Percentiles rank a stretch among this genome's conserved stretches.
phyloP scores from a whole-genome alignment of 1,140 invertebrate species.

The Lucilia sericata region DNA sequence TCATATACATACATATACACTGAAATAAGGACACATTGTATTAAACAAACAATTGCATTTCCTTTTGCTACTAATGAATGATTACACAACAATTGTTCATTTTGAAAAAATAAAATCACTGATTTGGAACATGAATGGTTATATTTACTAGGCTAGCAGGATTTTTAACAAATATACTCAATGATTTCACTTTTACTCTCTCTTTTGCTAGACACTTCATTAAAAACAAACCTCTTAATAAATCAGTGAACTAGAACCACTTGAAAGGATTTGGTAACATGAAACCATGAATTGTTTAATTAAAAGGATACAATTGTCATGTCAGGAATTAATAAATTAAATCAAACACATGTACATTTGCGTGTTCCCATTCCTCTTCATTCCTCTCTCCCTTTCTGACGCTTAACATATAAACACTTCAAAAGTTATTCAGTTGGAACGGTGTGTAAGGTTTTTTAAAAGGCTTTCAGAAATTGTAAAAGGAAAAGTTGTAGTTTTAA shows the following conservation, averaged over 20 bases:
- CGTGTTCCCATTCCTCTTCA: neutral
- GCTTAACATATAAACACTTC: neutral
- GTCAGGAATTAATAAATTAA: slow-evolving; percentile 4
- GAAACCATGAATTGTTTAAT: neutral
- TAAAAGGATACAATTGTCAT: slow-evolving; percentile 2
- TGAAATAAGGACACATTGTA: no score
- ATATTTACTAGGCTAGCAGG: neutral
- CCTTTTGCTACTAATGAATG: no score
- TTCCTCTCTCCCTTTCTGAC: neutral
- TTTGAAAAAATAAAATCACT: neutral
- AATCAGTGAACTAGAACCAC: neutral
- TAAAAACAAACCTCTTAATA: neutral
- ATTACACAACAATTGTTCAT: neutral
- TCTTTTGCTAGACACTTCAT: neutral
- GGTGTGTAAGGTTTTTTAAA: neutral
- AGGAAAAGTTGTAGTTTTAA: neutral
- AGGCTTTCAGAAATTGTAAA: neutral
- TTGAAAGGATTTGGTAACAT: slow-evolving; percentile 3
- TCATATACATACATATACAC: no score
- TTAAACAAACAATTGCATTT: no score
- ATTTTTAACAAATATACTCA: neutral
- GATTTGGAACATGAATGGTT: neutral
- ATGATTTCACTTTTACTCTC: neutral
- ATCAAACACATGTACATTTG: neutral
- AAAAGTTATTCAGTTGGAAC: neutral